These are phyloP conservation scores for Tragelaphus buxtoni DNA, from an alignment of 2,113 vertebrate species.

Conservation along the genomic window DNA sequence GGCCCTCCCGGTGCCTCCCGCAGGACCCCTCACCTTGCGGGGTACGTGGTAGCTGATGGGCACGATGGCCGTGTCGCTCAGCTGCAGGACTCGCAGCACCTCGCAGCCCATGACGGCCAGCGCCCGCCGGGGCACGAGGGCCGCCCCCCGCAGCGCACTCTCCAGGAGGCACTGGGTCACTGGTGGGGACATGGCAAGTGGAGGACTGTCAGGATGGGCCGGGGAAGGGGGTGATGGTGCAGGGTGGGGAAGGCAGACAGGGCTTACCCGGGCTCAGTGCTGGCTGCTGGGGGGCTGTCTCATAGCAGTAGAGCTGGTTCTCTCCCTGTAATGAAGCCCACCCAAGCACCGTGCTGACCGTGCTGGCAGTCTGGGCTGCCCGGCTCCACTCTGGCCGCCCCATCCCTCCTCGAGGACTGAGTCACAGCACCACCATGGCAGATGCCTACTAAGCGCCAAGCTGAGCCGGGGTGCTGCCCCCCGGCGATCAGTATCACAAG, in stretches of 20 bases:
- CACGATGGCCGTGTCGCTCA: slow-evolving; percentile 87
- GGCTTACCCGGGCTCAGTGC: slow-evolving; percentile 87
- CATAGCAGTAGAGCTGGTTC: slow-evolving; percentile 87
- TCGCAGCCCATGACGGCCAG: slow-evolving; percentile 91
- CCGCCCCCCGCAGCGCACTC: slow-evolving; percentile 81
- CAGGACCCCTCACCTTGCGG: slow-evolving; percentile 86
- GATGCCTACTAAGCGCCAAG: background rate
- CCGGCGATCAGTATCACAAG: rapidly evolving
- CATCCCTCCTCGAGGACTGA: rapidly evolving
- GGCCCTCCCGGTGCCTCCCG: background rate
- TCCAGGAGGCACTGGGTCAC: slow-evolving; percentile 92
- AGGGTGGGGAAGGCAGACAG: rapidly evolving
- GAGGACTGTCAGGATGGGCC: rapidly evolving
- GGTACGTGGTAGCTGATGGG: slow-evolving; percentile 93
- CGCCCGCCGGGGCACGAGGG: slow-evolving; percentile 85
- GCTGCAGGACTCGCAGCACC: slow-evolving; percentile 91
- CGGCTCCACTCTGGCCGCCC: background rate
- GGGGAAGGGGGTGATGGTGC: rapidly evolving
- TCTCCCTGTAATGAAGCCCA: slow-evolving; percentile 85
- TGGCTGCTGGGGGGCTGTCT: slow-evolving; percentile 81
- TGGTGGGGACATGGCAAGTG: slow-evolving; percentile 41
- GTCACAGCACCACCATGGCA: background rate
- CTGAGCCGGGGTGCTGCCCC: background rate
- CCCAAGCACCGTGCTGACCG: rapidly evolving
- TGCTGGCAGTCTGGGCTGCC: background rate